Conservation (phyloP, 2,797 vertebrate species). For the Delichon dasypus region DNA sequence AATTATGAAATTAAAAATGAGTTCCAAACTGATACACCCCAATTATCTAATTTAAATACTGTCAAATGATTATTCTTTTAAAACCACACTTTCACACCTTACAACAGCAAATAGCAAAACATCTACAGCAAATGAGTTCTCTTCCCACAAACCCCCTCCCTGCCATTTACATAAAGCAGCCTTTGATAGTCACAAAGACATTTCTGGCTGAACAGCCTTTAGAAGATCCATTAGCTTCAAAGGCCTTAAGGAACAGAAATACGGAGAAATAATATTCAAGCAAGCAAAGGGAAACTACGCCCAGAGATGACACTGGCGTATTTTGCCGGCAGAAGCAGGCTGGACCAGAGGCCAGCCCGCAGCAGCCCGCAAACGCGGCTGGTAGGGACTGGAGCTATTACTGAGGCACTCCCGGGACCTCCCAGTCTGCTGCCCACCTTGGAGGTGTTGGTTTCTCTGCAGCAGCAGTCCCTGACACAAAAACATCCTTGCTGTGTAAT, state of each 20-base stretch:
- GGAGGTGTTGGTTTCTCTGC: rapidly evolving
- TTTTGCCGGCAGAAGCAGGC: background rate
- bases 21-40: constrained; percentile 49
- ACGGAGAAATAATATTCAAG: constrained; percentile 12
- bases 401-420: background rate
- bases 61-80: constrained; percentile 68
- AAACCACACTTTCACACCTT: constrained; percentile 67
- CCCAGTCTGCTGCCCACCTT: background rate
- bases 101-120: constrained; percentile 63
- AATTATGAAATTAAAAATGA: background rate
- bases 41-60: constrained; percentile 70
- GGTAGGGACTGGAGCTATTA: rapidly evolving
- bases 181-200: constrained; percentile 75
- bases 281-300: background rate
- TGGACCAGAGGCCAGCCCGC: rapidly evolving
- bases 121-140: constrained; percentile 70
- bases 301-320: background rate
- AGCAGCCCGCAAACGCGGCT: background rate
- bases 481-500: background rate
- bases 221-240: constrained; percentile 61
- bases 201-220: constrained; percentile 68
- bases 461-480: background rate
- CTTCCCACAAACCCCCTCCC: constrained; percentile 57
- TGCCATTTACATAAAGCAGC: constrained; percentile 74
- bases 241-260: constrained; percentile 67